Evolutionary conservation across 2,113 vertebrate genomes (phyloP).

Genomic region (Rutilus rutilus): DNA sequence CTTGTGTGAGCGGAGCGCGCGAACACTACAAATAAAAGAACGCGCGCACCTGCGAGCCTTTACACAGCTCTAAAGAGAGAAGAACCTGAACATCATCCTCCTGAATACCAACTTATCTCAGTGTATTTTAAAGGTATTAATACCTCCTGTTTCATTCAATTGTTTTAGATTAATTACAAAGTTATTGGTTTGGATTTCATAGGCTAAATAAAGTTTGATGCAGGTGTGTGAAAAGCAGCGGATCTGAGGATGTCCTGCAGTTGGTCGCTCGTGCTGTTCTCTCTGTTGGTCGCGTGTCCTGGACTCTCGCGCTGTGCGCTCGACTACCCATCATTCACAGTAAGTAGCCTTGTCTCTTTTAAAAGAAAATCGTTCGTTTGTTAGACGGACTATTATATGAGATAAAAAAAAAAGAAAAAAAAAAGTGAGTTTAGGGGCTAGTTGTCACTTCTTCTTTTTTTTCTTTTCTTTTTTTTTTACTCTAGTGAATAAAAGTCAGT

Average conservation of each 20-base stretch:
- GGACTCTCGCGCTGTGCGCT: background rate
- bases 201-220: background rate
- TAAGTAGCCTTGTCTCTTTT: background rate
- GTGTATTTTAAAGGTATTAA: background rate
- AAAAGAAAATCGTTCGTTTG: background rate
- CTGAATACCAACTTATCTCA: background rate
- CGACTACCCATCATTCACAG: background rate
- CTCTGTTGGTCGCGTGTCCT: conserved; percentile 5
- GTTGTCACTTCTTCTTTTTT: background rate
- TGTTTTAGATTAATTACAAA: background rate
- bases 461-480: too few relatives aligned
- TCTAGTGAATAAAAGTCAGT: background rate
- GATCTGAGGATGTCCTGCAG: conserved; percentile 30
- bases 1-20: conserved; percentile 21
- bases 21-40: conserved; percentile 17
- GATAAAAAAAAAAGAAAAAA: too few relatives aligned
- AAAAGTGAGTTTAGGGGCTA: background rate
- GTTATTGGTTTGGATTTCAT: background rate
- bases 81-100: background rate
- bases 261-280: background rate
- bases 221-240: background rate
- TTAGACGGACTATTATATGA: background rate
- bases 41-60: conserved; percentile 9
- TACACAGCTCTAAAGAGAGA: background rate
- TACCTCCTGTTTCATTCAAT: background rate